A percentile compares a stretch with the other conserved stretches of the same genome.
Conservation (phyloP, 2,113 vertebrate genomes). For the Jacana jacana region DNA sequence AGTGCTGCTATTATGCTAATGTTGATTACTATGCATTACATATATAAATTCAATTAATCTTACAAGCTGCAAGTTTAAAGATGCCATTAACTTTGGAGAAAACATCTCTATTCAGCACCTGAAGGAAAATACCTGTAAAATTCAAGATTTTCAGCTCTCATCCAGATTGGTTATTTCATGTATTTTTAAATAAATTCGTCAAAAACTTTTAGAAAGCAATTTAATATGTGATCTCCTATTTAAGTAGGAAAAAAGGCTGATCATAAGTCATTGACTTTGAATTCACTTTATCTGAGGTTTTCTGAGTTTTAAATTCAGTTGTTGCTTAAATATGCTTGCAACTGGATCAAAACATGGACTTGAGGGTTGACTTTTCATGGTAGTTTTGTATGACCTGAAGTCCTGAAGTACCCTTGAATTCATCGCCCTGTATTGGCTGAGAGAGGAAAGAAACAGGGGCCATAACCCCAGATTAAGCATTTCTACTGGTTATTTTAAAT, state of each 20-base stretch:
- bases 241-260: neutral
- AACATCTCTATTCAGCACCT: neutral
- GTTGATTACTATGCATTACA: neutral
- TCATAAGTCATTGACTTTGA: neutral
- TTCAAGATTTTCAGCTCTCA: neutral
- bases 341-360: neutral
- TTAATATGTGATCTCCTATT: accelerated
- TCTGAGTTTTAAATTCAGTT: neutral
- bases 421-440: neutral
- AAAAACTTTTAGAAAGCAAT: neutral
- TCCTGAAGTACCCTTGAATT: neutral
- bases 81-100: neutral
- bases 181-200: neutral
- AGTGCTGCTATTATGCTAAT: neutral
- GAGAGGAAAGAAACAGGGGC: neutral
- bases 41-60: neutral
- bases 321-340: neutral
- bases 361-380: accelerated
- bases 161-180: neutral
- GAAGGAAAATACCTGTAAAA: neutral
- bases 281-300: neutral
- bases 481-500: neutral
- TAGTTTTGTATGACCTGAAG: neutral
- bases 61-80: neutral
- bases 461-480: neutral